Evolutionary conservation across 2,797 vertebrate species (phyloP), one percentile per base, ranked within the genome.

Genomic region (Prunella strophiata): DNA sequence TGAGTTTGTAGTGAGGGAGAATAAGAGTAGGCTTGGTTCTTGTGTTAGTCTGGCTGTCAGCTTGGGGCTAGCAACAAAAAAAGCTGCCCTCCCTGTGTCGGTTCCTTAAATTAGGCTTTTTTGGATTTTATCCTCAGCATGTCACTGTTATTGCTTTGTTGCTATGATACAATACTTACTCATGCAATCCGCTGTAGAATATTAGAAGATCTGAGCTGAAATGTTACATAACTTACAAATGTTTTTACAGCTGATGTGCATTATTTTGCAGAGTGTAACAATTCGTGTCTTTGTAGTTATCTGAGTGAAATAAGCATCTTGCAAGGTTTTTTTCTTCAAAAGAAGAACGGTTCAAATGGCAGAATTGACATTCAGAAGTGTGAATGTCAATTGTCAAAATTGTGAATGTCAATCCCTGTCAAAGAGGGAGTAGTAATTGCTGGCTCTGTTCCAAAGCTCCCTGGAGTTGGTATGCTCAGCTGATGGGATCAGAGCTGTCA

Each of bases 61-160:
- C 94, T 82, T 85, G 71, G 75, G 74, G 93, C 70, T 89, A 91
- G 83, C 74, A 51, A 89, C 81, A 80, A 89, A 89, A 94, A 87
- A 82, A 86, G 85, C 96, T 89, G 96, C 95, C 95, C 92, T 75
- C 93, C 84, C 83, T 83, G 66, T 96, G 94, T 96, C 20, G 15
- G 66, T 94, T 97, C 94, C 96, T 97, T 96, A 95, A 98, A 97
- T 97, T 95, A 93, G 95, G 97, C 89, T 86, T 94, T 97, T 97
- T 94, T 96, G 97, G 96, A 95, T 95, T 95, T 89, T 97, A 93
- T 96, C 93, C 95, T 96, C 91, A 82, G 94, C 96, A 16, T 97
- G 96, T 96, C 97, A 94, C 86, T 96, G 96, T 97, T 95, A 89
- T 88, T 98, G 84, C 97, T 93, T 93, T 95, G 98, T 98, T 98